A percentile compares a stretch with the other conserved stretches of the same genome.
These are phyloP conservation scores for Phlogophora meticulosa DNA, from an alignment of 2,888 invertebrate genomes.

Conservation along the genomic window DNA sequence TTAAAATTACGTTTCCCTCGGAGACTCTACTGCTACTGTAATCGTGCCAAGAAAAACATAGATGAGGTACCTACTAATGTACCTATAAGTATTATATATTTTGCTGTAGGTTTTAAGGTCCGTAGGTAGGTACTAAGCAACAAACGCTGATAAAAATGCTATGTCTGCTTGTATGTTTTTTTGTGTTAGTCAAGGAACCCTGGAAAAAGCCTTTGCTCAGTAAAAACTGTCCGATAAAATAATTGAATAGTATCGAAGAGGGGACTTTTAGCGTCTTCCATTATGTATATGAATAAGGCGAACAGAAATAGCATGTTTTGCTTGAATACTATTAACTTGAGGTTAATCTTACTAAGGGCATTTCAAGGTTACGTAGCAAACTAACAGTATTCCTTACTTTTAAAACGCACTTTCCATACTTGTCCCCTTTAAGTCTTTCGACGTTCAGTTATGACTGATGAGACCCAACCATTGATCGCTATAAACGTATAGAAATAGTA, in stretches of 20 bases:
- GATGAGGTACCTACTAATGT: neutral
- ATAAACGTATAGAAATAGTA: constrained; percentile 1
- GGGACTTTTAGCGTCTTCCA: constrained; percentile 24
- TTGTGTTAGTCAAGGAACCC: too few relatives aligned
- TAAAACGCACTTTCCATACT: neutral
- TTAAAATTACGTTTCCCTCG: neutral
- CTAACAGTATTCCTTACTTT: neutral
- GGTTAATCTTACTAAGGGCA: neutral
- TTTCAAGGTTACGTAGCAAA: constrained; percentile 14
- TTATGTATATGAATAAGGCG: constrained; percentile 36
- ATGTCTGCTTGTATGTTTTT: too few relatives aligned
- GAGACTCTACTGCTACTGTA: neutral
- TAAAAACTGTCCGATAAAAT: constrained; percentile 28
- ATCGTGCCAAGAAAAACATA: neutral
- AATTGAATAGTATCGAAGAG: constrained; percentile 21
- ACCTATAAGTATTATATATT: neutral
- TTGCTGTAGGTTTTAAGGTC: neutral
- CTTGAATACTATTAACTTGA: constrained; percentile 45
- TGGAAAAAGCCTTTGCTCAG: too few relatives aligned
- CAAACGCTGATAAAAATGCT: neutral
- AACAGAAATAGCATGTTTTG: constrained; percentile 40
- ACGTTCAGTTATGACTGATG: neutral
- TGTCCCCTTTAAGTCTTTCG: neutral
- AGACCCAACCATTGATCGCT: neutral
- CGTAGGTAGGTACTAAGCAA: neutral